phyloP scores from a whole-genome alignment of 2,797 vertebrate species.

The Botia almorhae region DNA sequence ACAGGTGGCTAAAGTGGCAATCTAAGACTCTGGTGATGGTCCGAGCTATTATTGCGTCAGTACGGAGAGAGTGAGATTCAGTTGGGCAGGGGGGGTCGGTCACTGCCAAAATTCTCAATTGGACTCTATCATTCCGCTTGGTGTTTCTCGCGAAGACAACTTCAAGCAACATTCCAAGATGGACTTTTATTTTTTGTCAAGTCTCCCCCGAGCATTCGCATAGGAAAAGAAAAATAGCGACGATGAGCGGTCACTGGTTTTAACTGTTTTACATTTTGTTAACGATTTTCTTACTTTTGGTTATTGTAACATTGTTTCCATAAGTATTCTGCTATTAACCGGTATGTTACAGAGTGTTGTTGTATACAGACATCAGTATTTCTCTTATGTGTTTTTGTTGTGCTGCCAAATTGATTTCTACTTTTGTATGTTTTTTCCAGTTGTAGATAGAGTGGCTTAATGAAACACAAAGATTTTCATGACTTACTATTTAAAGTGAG shows the following conservation, averaged over 20 bases:
- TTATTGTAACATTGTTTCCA: constrained; percentile 75
- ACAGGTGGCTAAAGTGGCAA: constrained; percentile 90
- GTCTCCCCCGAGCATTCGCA: constrained; percentile 57
- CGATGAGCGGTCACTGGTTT: constrained; percentile 48
- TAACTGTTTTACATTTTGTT: constrained; percentile 49
- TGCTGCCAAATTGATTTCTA: constrained; percentile 79
- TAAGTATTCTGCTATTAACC: constrained; percentile 75
- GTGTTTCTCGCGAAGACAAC: constrained; percentile 67
- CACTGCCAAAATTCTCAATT: constrained; percentile 72
- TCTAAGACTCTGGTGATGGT: constrained; percentile 80
- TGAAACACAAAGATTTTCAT: constrained; percentile 52
- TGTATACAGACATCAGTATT: constrained; percentile 82
- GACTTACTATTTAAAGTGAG: constrained; percentile 20
- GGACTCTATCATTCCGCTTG: constrained; percentile 76
- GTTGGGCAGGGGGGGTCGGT: constrained; percentile 67
- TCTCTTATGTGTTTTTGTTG: constrained; percentile 70
- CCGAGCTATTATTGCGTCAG: constrained; percentile 63
- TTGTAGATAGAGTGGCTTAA: constrained; percentile 69
- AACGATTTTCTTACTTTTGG: constrained; percentile 56
- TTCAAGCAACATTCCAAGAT: constrained; percentile 84
- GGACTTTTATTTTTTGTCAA: constrained; percentile 72
- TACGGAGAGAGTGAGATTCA: constrained; percentile 45
- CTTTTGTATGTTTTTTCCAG: constrained; percentile 73
- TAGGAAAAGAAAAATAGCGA: constrained; percentile 55
- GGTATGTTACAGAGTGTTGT: constrained; percentile 71